A percentile compares a stretch with the other conserved stretches of the same genome.
Evolutionary conservation across 2,888 invertebrate species (phyloP).

Genomic region (Amphipyra tragopoginis): DNA sequence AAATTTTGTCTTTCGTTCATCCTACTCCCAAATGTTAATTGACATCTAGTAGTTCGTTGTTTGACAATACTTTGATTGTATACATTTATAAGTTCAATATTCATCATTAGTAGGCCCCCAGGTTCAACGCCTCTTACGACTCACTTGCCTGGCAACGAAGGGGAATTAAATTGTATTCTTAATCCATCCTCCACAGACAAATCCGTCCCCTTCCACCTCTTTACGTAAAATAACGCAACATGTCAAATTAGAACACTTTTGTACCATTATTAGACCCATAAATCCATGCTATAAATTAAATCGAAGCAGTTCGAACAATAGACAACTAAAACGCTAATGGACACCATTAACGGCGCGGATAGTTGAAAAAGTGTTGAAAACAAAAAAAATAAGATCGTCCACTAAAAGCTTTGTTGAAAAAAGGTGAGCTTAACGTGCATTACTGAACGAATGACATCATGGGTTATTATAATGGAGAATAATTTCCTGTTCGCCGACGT

Average conservation of each 20-base stretch:
- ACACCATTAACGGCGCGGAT: constrained; percentile 62
- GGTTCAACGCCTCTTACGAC: no score
- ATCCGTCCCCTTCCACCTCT: neutral
- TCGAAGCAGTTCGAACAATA: constrained; percentile 51
- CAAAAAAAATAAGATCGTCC: constrained; percentile 57
- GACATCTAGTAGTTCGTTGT: no score
- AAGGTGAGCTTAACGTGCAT: constrained; percentile 67
- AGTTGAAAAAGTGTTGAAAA: constrained; percentile 65
- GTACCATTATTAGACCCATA: constrained; percentile 16
- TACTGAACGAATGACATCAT: constrained; percentile 70
- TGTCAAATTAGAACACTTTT: constrained; percentile 14
- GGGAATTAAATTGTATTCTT: no score
- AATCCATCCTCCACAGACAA: no score
- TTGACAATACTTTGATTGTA: no score
- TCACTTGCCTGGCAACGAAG: no score
- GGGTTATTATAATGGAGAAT: constrained; percentile 77
- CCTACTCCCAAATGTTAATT: no score
- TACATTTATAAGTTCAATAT: no score
- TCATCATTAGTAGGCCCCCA: no score
- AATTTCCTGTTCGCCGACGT: constrained; percentile 76
- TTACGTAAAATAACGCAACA: constrained; percentile 3
- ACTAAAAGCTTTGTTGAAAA: constrained; percentile 69
- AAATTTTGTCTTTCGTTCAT: no score
- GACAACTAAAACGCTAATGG: constrained; percentile 62
- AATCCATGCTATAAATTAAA: constrained; percentile 41